Evolutionary conservation across 2,888 invertebrate genomes (phyloP), one percentile per base, ranked within the genome.

Genomic region (Cephus pulcher): DNA sequence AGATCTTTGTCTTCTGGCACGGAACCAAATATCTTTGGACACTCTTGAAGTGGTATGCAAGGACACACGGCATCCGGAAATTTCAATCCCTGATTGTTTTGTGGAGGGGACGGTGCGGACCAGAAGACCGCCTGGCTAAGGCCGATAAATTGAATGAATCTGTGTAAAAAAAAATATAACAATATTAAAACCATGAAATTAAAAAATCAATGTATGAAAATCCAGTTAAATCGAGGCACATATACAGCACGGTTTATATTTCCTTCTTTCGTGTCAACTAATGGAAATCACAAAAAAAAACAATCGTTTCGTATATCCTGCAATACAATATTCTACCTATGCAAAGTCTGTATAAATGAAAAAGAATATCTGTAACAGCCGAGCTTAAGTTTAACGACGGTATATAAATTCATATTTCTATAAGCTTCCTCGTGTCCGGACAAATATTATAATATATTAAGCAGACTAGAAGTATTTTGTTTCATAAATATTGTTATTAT

Each of bases 1-100:
- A 78, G 33, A 35, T 75, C 15, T 32, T 12, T 40, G 35, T 78
- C 78, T 32, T 78, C 70, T 12, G 78, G 75, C 12, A n/a, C 23
- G 1, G 75, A 37, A 33, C 78, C 78, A 4, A 75, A 70, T n/a
- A 37, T 34, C 69, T 70, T 37, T 33, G 75, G 74, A 75, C 78
- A 78, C 6, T 75, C 75, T 15, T 32, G 69, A 4, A 56, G 30
- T n/a, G 34, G 37, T 69, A 75, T 34, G 23, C 78, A 78, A n/a
- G 78, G 78, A 40, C 78, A 78, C 3, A 75, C 12, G 1, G 56
- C 56, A 56, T 56, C 56, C 56, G 56, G 56, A 56, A 56, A 56
- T 23, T 56, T 56, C 23, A 56, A 56, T 23, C 56, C 56, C 56
- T 56, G 56, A 23, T 56, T 56, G 9, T 56, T 23, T 56, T 56